Conservation (phyloP, 2,888 invertebrate species). For the Patella ulyssiponensis region DNA sequence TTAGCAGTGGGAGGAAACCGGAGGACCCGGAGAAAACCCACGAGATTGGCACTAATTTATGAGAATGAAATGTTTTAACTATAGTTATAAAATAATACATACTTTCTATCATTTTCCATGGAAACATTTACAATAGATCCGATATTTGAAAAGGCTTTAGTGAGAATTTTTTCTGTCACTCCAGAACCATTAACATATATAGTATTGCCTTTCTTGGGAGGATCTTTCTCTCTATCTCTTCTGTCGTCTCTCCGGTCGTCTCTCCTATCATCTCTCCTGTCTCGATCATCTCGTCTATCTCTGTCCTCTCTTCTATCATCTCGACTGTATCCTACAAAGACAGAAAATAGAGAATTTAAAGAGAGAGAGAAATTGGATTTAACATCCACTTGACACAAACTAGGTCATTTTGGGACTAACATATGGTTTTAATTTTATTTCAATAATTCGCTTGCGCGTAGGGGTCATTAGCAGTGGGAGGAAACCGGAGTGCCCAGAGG, state of each 20-base stretch:
- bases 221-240: constrained; percentile 70
- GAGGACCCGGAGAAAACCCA: too few species aligned
- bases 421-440: too few species aligned
- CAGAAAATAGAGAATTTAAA: neutral
- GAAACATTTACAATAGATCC: constrained; percentile 86
- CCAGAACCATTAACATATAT: constrained; percentile 86
- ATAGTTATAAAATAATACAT: constrained; percentile 52
- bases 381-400: too few species aligned
- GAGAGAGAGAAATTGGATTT: too few species aligned
- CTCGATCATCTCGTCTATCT: constrained; percentile 11
- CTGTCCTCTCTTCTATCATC: constrained; percentile 18
- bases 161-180: constrained; percentile 84
- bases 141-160: constrained; percentile 82
- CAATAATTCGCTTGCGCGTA: too few species aligned
- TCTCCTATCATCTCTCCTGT: constrained; percentile 56
- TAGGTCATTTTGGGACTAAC: too few species aligned
- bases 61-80: neutral
- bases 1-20: too few species aligned
- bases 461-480: too few species aligned
- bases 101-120: constrained; percentile 89
- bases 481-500: too few species aligned
- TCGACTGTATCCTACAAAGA: constrained; percentile 35
- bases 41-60: too few species aligned
- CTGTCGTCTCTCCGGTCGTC: constrained; percentile 75
- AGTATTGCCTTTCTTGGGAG: constrained; percentile 84